Evolutionary conservation across 2,797 vertebrate species (phyloP).

Genomic region (Anas bahamensis): DNA sequence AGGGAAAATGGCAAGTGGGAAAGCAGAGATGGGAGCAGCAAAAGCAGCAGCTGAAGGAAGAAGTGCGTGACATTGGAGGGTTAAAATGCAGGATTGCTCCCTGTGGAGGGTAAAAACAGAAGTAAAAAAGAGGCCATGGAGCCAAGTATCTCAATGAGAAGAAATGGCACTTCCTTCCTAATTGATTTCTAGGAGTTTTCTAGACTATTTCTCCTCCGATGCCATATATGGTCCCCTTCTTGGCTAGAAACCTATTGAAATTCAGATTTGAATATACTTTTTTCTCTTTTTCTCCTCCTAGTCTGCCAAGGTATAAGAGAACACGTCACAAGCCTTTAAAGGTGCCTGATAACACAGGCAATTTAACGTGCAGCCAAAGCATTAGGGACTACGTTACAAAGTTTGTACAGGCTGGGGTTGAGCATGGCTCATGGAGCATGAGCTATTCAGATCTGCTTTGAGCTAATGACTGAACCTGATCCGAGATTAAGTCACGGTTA

Average conservation of each 20-base stretch:
- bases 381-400: not conserved
- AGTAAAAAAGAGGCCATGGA: not conserved
- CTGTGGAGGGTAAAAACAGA: not conserved
- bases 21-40: not conserved
- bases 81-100: not conserved
- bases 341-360: not conserved
- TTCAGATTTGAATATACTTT: not conserved
- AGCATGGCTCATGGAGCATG: not conserved
- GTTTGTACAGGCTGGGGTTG: not conserved
- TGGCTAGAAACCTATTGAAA: not conserved
- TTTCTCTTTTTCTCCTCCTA: rapidly evolving
- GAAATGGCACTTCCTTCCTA: not conserved
- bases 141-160: not conserved
- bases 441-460: not conserved
- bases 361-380: not conserved
- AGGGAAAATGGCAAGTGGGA: not conserved
- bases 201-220: not conserved
- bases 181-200: not conserved
- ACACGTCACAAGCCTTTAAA: not conserved
- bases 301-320: not conserved
- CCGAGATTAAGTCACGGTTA: not conserved
- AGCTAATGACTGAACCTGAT: not conserved
- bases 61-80: not conserved
- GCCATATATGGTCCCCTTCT: not conserved
- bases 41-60: not conserved